Conservation (phyloP, 2,113 vertebrate species). For the Cichladusa arquata region DNA sequence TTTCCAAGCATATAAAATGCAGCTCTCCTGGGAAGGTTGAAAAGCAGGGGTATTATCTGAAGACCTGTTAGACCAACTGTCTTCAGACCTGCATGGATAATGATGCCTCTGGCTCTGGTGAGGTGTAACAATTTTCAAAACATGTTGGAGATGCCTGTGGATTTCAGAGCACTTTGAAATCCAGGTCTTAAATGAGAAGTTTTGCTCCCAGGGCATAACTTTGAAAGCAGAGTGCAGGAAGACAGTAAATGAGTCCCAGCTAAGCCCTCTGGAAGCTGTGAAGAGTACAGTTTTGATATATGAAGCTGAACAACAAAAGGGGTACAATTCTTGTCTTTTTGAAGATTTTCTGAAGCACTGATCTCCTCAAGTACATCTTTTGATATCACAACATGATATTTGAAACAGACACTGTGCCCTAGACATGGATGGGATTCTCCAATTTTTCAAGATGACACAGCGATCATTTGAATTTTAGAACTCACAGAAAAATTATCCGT, state of each 20-base stretch:
- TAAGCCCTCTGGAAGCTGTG: slow-evolving; percentile 19
- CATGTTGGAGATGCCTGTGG: slow-evolving; percentile 46
- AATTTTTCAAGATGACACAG: not conserved
- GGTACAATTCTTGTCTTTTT: not conserved
- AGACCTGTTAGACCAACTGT: slow-evolving; percentile 12
- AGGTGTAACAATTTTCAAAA: slow-evolving; percentile 41
- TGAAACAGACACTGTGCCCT: not conserved
- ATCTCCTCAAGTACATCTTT: not conserved
- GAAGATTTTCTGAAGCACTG: not conserved
- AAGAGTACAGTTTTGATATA: not conserved
- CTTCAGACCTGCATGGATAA: slow-evolving; percentile 24
- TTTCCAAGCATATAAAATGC: not conserved
- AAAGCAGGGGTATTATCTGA: not conserved
- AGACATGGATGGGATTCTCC: not conserved
- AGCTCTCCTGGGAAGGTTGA: not conserved
- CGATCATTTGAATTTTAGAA: not conserved
- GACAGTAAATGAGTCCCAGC: slow-evolving; percentile 31
- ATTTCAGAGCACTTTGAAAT: slow-evolving; percentile 56
- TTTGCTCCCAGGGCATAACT: slow-evolving; percentile 59
- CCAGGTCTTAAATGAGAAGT: slow-evolving; percentile 29
- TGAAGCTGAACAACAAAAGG: not conserved
- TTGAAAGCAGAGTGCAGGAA: slow-evolving; percentile 48
- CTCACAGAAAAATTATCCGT: not conserved
- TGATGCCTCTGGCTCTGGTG: slow-evolving; percentile 7
- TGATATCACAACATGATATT: not conserved